phyloP scores from a whole-genome alignment of 2,888 invertebrate species.

The Dromius quadrimaculatus region DNA sequence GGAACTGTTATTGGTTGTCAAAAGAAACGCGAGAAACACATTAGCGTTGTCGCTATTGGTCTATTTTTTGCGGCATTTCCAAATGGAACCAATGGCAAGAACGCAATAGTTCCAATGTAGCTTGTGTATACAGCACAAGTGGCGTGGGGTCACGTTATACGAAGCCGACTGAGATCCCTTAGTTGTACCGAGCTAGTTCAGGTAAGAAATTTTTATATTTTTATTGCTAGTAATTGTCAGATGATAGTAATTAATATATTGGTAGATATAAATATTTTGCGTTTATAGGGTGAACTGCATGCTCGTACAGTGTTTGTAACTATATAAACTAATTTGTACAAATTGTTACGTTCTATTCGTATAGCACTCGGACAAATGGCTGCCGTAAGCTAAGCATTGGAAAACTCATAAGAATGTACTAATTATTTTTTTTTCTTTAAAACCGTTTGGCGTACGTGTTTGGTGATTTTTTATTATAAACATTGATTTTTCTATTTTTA shows the following conservation, averaged over 20 bases:
- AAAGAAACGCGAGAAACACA: slow-evolving; percentile 70
- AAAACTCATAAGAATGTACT: slow-evolving; percentile 56
- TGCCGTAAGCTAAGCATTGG: slow-evolving; percentile 70
- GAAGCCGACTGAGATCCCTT: slow-evolving; percentile 71
- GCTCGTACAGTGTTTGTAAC: slow-evolving; percentile 58
- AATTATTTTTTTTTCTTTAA: slow-evolving; percentile 58
- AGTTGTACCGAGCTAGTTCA: slow-evolving; percentile 71
- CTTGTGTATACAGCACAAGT: slow-evolving; percentile 73
- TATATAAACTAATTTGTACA: slow-evolving; percentile 62
- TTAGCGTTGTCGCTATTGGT: slow-evolving; percentile 68
- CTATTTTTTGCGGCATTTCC: slow-evolving; percentile 72
- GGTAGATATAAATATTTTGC: slow-evolving; percentile 61
- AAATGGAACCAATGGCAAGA: slow-evolving; percentile 70
- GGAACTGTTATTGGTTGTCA: slow-evolving; percentile 65
- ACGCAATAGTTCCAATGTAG: slow-evolving; percentile 63
- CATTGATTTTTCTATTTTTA: slow-evolving; percentile 57
- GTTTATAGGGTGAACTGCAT: slow-evolving; percentile 59
- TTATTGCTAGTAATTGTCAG: slow-evolving; percentile 68
- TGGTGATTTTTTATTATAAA: slow-evolving; percentile 59
- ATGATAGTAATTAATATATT: slow-evolving; percentile 64
- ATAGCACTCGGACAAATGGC: slow-evolving; percentile 69
- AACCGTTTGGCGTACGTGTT: slow-evolving; percentile 36
- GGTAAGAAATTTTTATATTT: slow-evolving; percentile 74
- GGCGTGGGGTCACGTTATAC: slow-evolving; percentile 75
- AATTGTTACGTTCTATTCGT: slow-evolving; percentile 64